Conservation (phyloP, 2,888 invertebrate species). For the Tanypteryx hageni region DNA sequence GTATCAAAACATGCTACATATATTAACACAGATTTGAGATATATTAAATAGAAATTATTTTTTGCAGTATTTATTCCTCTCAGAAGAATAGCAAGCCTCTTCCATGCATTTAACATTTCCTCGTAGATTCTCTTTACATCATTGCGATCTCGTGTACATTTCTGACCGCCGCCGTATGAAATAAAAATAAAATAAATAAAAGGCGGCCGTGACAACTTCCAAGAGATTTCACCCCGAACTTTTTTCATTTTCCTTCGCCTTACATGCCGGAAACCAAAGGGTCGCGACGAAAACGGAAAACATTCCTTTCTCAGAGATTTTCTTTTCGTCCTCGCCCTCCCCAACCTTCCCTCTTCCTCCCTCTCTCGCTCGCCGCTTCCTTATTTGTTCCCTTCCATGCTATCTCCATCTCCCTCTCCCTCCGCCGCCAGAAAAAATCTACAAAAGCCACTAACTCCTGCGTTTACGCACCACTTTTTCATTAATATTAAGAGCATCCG, state of each 20-base stretch:
- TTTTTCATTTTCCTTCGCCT: neutral
- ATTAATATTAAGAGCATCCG: too few relatives aligned
- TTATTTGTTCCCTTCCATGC: too few relatives aligned
- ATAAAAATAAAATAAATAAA: neutral
- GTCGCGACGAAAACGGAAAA: conserved; percentile 19
- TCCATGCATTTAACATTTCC: neutral
- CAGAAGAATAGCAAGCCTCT: neutral
- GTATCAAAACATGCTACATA: too few relatives aligned
- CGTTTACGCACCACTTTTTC: too few relatives aligned
- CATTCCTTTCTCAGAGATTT: conserved; percentile 38
- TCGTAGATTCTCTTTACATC: neutral
- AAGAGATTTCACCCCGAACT: conserved; percentile 30
- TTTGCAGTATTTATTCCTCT: neutral
- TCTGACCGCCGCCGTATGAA: conserved; percentile 34
- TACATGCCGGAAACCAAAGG: neutral
- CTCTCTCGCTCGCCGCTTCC: neutral
- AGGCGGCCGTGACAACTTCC: conserved; percentile 42
- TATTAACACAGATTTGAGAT: too few relatives aligned
- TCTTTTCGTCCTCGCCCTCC: neutral
- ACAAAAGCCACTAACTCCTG: too few relatives aligned
- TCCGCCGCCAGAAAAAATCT: too few relatives aligned
- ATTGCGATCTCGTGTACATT: neutral
- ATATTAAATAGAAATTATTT: too few relatives aligned
- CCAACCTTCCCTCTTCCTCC: neutral
- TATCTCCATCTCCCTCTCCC: too few relatives aligned